Evolutionary conservation across 2,113 vertebrate species (phyloP), one percentile per base, ranked within the genome.

Genomic region (Planiliza haematocheilus): DNA sequence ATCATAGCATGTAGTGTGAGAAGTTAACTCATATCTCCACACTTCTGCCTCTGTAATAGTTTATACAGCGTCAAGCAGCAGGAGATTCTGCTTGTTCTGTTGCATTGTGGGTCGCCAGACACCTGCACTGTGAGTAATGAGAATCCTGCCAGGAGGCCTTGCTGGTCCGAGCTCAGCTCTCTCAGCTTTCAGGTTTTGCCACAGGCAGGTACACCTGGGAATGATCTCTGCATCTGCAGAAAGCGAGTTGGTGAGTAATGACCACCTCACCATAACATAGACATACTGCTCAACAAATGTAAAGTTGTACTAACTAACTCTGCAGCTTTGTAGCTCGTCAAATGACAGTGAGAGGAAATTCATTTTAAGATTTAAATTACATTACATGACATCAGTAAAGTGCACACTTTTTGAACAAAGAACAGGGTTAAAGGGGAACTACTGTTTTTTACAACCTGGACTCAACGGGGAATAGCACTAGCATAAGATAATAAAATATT

Each of bases 91-190:
- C 69, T 62, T 37, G 13, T 20, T 43, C 60, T 36, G 49, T 59
- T 86, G 61, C 71, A 74, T 84, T 86, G 18, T 76, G 78, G 45
- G 66, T 59, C 60, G 66, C 10, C 4, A 55, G 45, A 77, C 71
- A 83, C 69, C 62, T 85, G 68, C 68, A 58, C 66, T 74, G 49
- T 42, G 57, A 80, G 70, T 88, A 89, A 88, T 89, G 81, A 85
- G 82, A 82, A 70, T 62, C 50, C 61, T 85, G 70, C 84, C 80
- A 81, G 73, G 60, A 83, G 74, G 82, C 66, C 75, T 56, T 24
- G 39, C 39, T 61, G 67, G 60, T 79, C 66, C 70, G 59, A 74
- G 78, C 48, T 85, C 74, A 72, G 82, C 55, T 57, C 78, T 59
- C 18, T 30, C 57, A 55, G 61, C 64, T 70, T 38, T 13, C 42